phyloP scores from a whole-genome alignment of 2,888 invertebrate species.

The Leptinotarsa juncta region DNA sequence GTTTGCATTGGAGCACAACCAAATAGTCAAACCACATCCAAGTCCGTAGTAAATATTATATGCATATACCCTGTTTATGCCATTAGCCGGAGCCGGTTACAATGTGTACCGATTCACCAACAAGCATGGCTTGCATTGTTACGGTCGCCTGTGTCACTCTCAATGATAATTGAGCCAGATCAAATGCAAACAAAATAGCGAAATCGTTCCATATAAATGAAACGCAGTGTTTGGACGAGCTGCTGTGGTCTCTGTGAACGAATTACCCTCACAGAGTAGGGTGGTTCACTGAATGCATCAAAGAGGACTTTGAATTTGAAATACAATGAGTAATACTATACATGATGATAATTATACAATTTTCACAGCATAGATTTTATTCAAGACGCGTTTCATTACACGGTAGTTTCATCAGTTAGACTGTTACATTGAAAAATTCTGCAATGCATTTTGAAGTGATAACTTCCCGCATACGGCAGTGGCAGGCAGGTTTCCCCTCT shows the following conservation, averaged over 20 bases:
- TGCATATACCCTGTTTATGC: conserved; percentile 26
- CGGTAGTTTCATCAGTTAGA: no score
- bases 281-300: neutral
- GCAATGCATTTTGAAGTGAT: no score
- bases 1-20: neutral
- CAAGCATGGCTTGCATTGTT: conserved; percentile 15
- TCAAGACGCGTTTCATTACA: no score
- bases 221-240: conserved; percentile 13
- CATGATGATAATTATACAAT: no score
- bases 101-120: conserved; percentile 25
- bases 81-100: conserved; percentile 24
- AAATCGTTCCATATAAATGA: conserved; percentile 11
- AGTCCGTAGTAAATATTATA: conserved; percentile 19
- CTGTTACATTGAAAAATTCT: no score
- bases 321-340: no score
- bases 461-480: no score
- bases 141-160: conserved; percentile 5
- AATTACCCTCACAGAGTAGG: neutral
- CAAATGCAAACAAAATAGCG: conserved; percentile 13
- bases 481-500: no score
- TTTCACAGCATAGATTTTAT: no score
- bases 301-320: neutral
- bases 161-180: conserved; percentile 17
- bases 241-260: neutral
- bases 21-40: conserved; percentile 22